Evolutionary conservation across 2,113 vertebrate genomes (phyloP), one percentile per base, ranked within the genome.

Genomic region (Sterrhoptilus dennistouni): DNA sequence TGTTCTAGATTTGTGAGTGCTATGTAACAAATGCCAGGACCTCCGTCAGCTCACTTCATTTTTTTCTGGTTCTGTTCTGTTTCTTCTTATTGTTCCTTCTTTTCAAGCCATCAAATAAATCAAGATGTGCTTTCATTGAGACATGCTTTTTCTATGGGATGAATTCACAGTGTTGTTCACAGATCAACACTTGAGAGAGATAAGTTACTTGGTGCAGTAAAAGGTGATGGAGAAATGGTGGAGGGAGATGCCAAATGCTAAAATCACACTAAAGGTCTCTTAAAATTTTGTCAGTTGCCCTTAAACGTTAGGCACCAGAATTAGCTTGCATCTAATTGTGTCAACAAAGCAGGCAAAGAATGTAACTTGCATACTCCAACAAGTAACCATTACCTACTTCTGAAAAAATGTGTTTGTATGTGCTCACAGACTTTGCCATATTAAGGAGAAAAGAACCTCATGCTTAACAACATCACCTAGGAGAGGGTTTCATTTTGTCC

Each of bases 381-480:
- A 57, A 95, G 83, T 88, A 93, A 83, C 86, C 91, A 95, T 97
- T 97, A 95, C 95, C 80, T 95, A 70, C 52, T 81, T 86, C 50
- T 7, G 68, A 89, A 96, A 97, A 96, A 95, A 97, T 95, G 94
- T 60, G 35, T 77, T 80, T 0, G 0, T 77, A 10, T 78, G 52
- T 63, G 24, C 76, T 92, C 47, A 8, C 36, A 70, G 52, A 38
- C 83, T 89, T 90, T 70, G 81, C 95, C 86, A 54, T 95, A 89
- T 92, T 95, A 95, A 95, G 91, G 69, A 90, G 83, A 40, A 70
- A 6, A 20, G 20, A 13, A 66, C 87, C 52, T 87, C 35, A 3
- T n/a, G 38, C 56, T 87, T 57, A 81, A 47, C 38, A 52, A 4
- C 64, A 66, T 78, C 24, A 18, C 36, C 49, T 63, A 33, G 19